Conservation (phyloP, 2,888 invertebrate genomes). For the Oligia fasciuncula region DNA sequence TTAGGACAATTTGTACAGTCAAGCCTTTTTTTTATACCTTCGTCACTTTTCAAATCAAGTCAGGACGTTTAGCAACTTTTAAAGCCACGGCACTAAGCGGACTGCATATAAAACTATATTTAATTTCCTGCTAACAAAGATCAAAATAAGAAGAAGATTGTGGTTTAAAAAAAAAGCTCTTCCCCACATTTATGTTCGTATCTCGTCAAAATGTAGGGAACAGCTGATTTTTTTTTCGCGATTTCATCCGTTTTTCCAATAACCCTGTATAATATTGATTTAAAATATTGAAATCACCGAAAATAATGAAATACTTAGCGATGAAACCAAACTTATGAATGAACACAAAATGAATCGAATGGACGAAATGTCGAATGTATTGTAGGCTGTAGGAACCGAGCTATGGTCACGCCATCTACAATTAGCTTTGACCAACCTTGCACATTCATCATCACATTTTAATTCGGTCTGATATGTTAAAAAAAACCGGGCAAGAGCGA, state of each 20-base stretch:
- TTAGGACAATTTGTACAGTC: constrained; percentile 11
- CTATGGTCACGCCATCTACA: neutral
- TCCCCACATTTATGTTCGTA: too few species aligned
- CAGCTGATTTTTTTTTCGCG: too few species aligned
- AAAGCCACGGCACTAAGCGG: neutral
- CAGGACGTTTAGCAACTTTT: neutral
- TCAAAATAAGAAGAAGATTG: neutral
- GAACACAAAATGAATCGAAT: neutral
- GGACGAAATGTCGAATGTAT: neutral
- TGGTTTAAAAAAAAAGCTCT: neutral
- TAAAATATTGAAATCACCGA: neutral
- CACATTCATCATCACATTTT: neutral
- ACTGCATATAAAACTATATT: neutral
- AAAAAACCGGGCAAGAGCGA: too few species aligned
- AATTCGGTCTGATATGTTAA: neutral
- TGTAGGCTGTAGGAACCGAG: neutral
- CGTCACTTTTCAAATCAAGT: neutral
- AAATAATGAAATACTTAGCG: neutral
- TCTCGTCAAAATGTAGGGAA: too few species aligned
- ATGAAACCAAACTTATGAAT: too few species aligned
- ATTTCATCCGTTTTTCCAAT: too few species aligned
- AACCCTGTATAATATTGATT: neutral
- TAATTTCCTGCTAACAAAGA: neutral
- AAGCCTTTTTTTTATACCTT: constrained; percentile 3
- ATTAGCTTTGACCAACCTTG: neutral